phyloP scores from a whole-genome alignment of 2,888 invertebrate genomes.

The Agonum fuliginosum region DNA sequence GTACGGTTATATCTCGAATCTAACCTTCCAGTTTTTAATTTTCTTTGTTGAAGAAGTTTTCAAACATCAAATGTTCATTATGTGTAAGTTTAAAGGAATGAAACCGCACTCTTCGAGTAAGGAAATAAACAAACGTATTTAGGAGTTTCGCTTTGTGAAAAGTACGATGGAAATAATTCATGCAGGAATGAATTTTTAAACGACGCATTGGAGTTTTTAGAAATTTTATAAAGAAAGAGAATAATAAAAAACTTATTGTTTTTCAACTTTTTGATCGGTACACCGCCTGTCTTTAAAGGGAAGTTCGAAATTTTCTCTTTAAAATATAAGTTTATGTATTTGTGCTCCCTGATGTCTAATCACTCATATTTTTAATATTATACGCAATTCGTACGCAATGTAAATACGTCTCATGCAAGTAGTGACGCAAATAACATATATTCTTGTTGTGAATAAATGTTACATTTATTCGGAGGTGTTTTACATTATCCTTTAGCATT shows the following conservation, averaged over 20 bases:
- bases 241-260: conserved; percentile 34
- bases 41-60: conserved; percentile 22
- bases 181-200: conserved; percentile 31
- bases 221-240: conserved; percentile 18
- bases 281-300: too few species aligned
- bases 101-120: neutral
- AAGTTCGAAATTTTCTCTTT: too few species aligned
- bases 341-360: too few species aligned
- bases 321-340: too few species aligned
- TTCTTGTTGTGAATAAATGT: too few species aligned
- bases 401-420: too few species aligned
- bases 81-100: conserved; percentile 10
- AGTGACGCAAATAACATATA: too few species aligned
- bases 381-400: too few species aligned
- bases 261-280: conserved; percentile 24
- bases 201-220: conserved; percentile 2
- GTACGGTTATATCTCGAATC: too few species aligned
- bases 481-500: too few species aligned
- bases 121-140: conserved; percentile 40
- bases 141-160: conserved; percentile 24
- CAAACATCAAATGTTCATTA: conserved; percentile 48
- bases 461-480: too few species aligned
- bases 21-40: conserved; percentile 41
- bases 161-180: conserved; percentile 15
- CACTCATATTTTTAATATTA: too few species aligned